Evolutionary conservation across 2,797 vertebrate genomes (phyloP).

Genomic region (Urophycis tenuis): DNA sequence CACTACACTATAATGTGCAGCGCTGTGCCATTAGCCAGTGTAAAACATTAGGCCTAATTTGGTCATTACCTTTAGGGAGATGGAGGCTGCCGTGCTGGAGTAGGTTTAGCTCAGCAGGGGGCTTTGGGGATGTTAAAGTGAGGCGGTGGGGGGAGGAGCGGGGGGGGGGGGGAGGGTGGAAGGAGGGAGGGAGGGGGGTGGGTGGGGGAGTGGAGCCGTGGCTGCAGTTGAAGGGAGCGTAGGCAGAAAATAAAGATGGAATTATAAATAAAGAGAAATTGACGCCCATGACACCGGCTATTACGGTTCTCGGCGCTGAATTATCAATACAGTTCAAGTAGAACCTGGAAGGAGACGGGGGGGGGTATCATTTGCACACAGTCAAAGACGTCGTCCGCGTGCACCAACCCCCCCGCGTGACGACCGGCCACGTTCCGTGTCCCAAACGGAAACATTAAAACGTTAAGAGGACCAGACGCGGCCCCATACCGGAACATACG

Average conservation of each 20-base stretch:
- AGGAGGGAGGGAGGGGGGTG: conserved; percentile 26
- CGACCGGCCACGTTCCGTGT: too few relatives aligned
- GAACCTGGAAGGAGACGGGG: neutral
- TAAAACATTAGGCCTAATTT: conserved; percentile 83
- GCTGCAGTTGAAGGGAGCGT: conserved; percentile 21
- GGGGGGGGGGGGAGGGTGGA: conserved; percentile 28
- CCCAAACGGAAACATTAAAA: neutral
- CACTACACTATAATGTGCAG: conserved; percentile 71
- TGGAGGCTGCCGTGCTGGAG: conserved; percentile 68
- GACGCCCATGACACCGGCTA: conserved; percentile 48
- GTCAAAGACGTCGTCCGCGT: too few relatives aligned
- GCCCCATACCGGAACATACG: neutral
- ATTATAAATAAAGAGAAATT: conserved; percentile 17
- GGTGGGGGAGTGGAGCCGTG: neutral
- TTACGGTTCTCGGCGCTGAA: conserved; percentile 21
- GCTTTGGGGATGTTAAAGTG: conserved; percentile 60
- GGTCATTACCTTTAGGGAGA: conserved; percentile 79
- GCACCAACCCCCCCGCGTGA: too few relatives aligned
- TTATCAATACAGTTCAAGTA: neutral
- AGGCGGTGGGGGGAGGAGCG: conserved; percentile 14
- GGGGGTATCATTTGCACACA: neutral
- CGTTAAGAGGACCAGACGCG: neutral
- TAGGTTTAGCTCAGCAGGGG: conserved; percentile 70
- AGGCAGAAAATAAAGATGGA: conserved; percentile 32
- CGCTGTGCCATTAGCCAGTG: conserved; percentile 76